A percentile compares a stretch with the other conserved stretches of the same genome.
Evolutionary conservation across 2,888 invertebrate genomes (phyloP).

Genomic region (Orthosia cruda): DNA sequence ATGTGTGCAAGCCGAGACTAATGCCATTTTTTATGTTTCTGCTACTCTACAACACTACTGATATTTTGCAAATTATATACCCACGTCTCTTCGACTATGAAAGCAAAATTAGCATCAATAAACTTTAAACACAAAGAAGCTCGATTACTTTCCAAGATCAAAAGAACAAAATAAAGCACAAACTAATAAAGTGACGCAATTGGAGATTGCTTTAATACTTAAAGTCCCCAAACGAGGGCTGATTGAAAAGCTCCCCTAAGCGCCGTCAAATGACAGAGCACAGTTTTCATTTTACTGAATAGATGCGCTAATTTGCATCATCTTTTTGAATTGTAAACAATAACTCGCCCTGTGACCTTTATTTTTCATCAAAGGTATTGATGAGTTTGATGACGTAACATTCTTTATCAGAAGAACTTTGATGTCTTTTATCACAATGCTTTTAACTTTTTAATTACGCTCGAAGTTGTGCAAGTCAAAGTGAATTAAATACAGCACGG

Average conservation of each 20-base stretch:
- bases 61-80: constrained; percentile 61
- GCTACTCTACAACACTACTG: constrained; percentile 18
- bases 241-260: constrained; percentile 88
- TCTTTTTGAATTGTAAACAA: constrained; percentile 77
- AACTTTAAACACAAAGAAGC: constrained; percentile 78
- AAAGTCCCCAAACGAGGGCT: constrained; percentile 87
- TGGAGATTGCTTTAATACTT: constrained; percentile 90
- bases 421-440: constrained; percentile 10
- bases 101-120: constrained; percentile 70
- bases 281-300: constrained; percentile 89
- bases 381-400: constrained; percentile 31
- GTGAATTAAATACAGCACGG: constrained; percentile 49
- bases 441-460: constrained; percentile 49
- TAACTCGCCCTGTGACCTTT: constrained; percentile 62
- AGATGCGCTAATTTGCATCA: constrained; percentile 90
- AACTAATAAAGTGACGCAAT: constrained; percentile 90
- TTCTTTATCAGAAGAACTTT: constrained; percentile 15
- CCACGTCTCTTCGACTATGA: constrained; percentile 40
- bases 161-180: constrained; percentile 88
- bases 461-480: constrained; percentile 46
- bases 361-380: constrained; percentile 40
- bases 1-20: constrained; percentile 73
- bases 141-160: constrained; percentile 88
- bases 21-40: constrained; percentile 63
- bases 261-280: constrained; percentile 84